Evolutionary conservation across 2,113 vertebrate species (phyloP), one percentile per base, ranked within the genome.

Genomic region (Scortum barcoo): DNA sequence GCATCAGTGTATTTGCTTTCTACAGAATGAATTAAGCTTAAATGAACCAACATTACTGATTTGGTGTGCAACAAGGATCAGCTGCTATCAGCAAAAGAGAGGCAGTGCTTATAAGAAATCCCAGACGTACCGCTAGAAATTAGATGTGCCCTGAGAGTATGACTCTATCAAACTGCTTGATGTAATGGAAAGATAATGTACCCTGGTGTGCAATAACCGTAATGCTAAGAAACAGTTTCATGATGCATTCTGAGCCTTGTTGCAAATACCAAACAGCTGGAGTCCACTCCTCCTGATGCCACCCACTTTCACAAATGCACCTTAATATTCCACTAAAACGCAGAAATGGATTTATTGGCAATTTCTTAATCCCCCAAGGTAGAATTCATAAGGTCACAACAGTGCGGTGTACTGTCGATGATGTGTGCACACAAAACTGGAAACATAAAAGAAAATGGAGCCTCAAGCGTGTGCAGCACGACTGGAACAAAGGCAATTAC

Each of bases 141-240:
- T 88, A 91, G 81, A 85, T 80, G 72, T 81, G 86, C 84, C 83
- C 84, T 78, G 83, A 82, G 91, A 92, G 79, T 76, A 85, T 73
- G 86, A 88, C 88, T 92, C 88, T 61, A 87, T 90, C 89, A 87
- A 87, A 89, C 75, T 44, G 83, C 87, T 80, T 78, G 86, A 85
- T 93, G 88, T 91, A 90, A 92, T 89, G 89, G 91, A 85, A 78
- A 79, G 84, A 91, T 90, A 93, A 93, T 93, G 89, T 87, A 84
- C 89, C 90, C 89, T 36, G 57, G 88, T 90, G 92, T 77, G 88
- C 90, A 85, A 82, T 91, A 90, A 91, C 84, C n/a, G 42, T 86
- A 88, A 93, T 87, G 87, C 83, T 76, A 86, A 76, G 85, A 71
- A 89, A 76, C 53, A 7, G 77, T 75, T 79, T 84, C 84, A 80